Conservation (phyloP, 2,113 vertebrate species). For the Pantherophis guttatus region DNA sequence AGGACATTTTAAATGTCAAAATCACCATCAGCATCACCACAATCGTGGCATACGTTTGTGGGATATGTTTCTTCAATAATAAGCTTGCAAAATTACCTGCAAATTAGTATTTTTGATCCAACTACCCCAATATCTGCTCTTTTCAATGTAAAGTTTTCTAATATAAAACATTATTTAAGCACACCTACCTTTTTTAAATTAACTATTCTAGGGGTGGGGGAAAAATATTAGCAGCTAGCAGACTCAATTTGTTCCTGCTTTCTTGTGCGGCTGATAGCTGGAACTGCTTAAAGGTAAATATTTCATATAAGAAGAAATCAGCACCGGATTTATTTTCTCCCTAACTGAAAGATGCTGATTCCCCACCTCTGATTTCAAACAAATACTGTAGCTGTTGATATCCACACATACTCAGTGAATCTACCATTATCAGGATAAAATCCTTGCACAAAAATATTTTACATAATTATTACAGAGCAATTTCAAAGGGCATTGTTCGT, state of each 20-base stretch:
- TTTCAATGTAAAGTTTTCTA: not conserved
- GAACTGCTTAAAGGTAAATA: not conserved
- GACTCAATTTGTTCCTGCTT: not conserved
- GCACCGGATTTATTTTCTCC: not conserved
- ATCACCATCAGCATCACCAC: not conserved
- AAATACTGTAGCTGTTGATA: not conserved
- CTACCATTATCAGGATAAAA: conserved; percentile 27
- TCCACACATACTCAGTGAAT: not conserved
- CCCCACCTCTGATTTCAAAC: not conserved
- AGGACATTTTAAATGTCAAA: not conserved
- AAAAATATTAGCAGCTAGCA: not conserved
- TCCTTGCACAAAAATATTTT: conserved; percentile 29
- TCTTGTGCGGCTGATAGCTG: not conserved
- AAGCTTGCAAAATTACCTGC: not conserved
- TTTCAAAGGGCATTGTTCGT: conserved; percentile 12
- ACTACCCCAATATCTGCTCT: not conserved
- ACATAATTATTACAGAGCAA: conserved; percentile 28
- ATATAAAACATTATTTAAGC: not conserved
- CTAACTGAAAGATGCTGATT: not conserved
- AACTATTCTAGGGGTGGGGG: not conserved
- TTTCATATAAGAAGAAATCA: not conserved
- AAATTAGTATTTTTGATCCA: not conserved
- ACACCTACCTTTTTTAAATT: not conserved
- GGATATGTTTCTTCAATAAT: not conserved
- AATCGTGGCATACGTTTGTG: not conserved